Conservation (phyloP, 2,888 invertebrate genomes). For the Byasa hedistus region DNA sequence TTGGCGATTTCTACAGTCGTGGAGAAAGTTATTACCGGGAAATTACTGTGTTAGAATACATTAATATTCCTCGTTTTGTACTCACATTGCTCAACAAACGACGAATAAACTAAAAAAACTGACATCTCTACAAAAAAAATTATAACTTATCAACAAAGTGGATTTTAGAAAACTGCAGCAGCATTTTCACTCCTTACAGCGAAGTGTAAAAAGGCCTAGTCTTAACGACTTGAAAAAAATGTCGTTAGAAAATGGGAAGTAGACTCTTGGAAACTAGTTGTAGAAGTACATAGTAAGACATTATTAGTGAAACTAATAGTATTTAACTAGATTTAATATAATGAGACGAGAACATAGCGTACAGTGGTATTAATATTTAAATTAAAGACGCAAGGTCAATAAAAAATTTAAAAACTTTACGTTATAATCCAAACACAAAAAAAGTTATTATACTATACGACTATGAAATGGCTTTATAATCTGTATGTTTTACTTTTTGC, state of each 20-base stretch:
- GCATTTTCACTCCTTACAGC: conserved; percentile 54
- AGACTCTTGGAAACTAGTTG: conserved; percentile 61
- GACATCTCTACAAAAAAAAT: conserved; percentile 3
- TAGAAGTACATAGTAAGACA: conserved; percentile 54
- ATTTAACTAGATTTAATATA: conserved; percentile 20
- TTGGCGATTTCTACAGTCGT: conserved; percentile 9
- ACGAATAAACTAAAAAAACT: not conserved
- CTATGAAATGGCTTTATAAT: conserved; percentile 13
- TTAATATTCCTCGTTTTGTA: conserved; percentile 3
- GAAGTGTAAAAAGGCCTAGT: conserved; percentile 55
- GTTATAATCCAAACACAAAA: not conserved
- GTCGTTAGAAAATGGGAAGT: conserved; percentile 78
- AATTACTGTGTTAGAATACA: conserved; percentile 4
- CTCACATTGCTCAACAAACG: not conserved
- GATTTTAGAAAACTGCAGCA: conserved; percentile 38
- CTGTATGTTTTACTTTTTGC: too few relatives aligned
- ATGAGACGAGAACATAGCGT: not conserved
- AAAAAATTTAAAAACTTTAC: not conserved
- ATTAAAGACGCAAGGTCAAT: not conserved
- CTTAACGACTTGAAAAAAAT: conserved; percentile 59
- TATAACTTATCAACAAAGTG: conserved; percentile 11
- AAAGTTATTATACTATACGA: conserved; percentile 9
- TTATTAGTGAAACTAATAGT: conserved; percentile 40
- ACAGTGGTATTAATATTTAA: not conserved
- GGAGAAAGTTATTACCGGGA: conserved; percentile 18